Base-by-base conservation (phyloP, 2,113 vertebrate genomes). In the Menura novaehollandiae region DNA sequence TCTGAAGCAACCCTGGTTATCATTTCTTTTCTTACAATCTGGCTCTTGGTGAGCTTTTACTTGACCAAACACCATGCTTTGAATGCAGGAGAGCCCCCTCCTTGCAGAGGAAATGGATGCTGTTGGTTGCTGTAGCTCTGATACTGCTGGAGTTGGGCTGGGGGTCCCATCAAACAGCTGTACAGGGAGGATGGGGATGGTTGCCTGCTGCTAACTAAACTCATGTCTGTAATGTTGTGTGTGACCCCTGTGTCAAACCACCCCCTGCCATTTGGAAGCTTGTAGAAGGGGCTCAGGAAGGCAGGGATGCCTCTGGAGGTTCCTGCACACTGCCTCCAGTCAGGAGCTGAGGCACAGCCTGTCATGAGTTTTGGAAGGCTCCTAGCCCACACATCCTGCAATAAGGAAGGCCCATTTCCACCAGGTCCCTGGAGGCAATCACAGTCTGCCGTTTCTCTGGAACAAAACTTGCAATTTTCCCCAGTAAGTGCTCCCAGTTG, bases 401-500 rank as follows among this genome's bases (percentile, higher is more conserved):
- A 22, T 35, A 56, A 47, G 26, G 28, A 88, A 19, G 35, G 39
- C 20, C 62, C 24, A 46, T 56, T 22, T 81, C 60, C 41, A 82
- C 28, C 11, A 46, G 26, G 19, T 58, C n/a, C 20, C 72, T 53
- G 22, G 52, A 84, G 75, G 64, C 85, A 88, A 67, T 33, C 0
- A 0, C 41, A 91, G 37, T 72, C 46, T 79, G 64, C 41, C 85
- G 30, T 37, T 86, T 68, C 69, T 56, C 62, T 91, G 73, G 64
- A 96, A 68, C 19, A 44, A 60, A 93, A 89, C 41, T 46, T 87
- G 53, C 64, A n/a, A 7, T 85, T 95, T 93, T 91, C 43, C n/a
- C 16, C 49, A 30, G 23, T 95, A 95, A 95, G 44, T 74, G 76
- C 26, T 92, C 60, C 66, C 92, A 94, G 92, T 87, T 92, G 88